Evolutionary conservation across 2,797 vertebrate genomes (phyloP).

Genomic region (Sebastes variabilis): DNA sequence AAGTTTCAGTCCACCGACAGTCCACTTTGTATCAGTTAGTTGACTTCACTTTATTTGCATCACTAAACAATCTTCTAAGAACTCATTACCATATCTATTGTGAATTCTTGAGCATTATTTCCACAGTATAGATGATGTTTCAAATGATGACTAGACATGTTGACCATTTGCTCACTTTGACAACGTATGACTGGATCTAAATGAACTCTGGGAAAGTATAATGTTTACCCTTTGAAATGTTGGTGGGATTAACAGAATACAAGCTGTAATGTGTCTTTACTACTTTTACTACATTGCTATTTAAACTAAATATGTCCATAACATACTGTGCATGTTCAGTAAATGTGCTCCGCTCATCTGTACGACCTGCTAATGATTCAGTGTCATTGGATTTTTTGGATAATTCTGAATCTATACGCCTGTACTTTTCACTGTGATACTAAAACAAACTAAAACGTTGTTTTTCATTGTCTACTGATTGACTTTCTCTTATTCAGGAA

Average conservation of each 20-base stretch:
- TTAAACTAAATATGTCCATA: conserved; percentile 7
- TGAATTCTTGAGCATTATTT: neutral
- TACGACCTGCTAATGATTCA: neutral
- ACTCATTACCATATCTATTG: neutral
- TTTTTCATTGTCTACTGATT: neutral
- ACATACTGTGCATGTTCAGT: conserved; percentile 35
- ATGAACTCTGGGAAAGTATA: conserved; percentile 30
- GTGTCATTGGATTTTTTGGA: neutral
- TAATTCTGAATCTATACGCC: neutral
- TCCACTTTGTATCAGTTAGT: neutral
- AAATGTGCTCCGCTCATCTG: conserved; percentile 1
- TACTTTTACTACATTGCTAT: conserved; percentile 14
- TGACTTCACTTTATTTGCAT: neutral
- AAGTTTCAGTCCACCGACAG: neutral
- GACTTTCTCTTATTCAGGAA: neutral
- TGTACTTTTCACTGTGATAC: conserved; percentile 36
- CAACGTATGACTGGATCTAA: neutral
- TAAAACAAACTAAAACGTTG: neutral
- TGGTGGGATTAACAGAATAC: conserved; percentile 7
- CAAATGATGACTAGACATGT: neutral
- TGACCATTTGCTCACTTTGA: neutral
- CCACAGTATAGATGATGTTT: neutral
- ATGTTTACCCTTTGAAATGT: conserved; percentile 33
- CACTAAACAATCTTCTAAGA: neutral
- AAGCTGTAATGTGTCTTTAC: conserved; percentile 11